phyloP scores from a whole-genome alignment of 2,113 vertebrate species.

The Beaufortia kweichowensis region DNA sequence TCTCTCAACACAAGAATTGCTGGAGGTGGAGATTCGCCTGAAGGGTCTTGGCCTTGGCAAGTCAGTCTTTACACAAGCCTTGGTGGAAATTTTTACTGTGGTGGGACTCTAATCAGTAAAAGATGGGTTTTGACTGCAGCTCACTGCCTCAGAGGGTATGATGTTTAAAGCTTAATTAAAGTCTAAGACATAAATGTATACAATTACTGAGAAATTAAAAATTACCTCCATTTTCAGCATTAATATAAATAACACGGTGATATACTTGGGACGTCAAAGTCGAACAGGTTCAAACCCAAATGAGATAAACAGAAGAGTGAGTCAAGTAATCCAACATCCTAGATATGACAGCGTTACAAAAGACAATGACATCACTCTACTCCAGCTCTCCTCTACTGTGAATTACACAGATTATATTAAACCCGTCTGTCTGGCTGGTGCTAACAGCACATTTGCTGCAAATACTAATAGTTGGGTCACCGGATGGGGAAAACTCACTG shows the following conservation, averaged over 20 bases:
- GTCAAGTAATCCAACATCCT: slow-evolving; percentile 53
- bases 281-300: background rate
- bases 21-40: slow-evolving; percentile 59
- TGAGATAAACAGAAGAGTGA: background rate
- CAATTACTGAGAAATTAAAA: background rate
- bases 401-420: slow-evolving; percentile 63
- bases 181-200: slow-evolving; percentile 4
- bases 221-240: slow-evolving; percentile 20
- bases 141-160: slow-evolving; percentile 66
- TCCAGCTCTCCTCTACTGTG: slow-evolving; percentile 60
- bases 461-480: slow-evolving; percentile 72
- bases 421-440: slow-evolving; percentile 75
- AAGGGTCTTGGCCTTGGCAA: slow-evolving; percentile 77
- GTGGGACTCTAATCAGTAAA: slow-evolving; percentile 72
- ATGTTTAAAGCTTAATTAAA: background rate
- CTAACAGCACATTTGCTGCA: slow-evolving; percentile 53
- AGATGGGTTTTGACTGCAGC: slow-evolving; percentile 74
- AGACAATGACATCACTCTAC: slow-evolving; percentile 73
- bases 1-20: slow-evolving; percentile 67
- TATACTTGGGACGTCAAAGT: slow-evolving; percentile 55
- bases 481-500: slow-evolving; percentile 72
- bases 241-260: accelerated
- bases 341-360: slow-evolving; percentile 42
- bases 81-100: slow-evolving; percentile 54
- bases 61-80: slow-evolving; percentile 60